Base-by-base conservation (phyloP, 2,888 invertebrate genomes). In the Spilosoma lubricipeda region DNA sequence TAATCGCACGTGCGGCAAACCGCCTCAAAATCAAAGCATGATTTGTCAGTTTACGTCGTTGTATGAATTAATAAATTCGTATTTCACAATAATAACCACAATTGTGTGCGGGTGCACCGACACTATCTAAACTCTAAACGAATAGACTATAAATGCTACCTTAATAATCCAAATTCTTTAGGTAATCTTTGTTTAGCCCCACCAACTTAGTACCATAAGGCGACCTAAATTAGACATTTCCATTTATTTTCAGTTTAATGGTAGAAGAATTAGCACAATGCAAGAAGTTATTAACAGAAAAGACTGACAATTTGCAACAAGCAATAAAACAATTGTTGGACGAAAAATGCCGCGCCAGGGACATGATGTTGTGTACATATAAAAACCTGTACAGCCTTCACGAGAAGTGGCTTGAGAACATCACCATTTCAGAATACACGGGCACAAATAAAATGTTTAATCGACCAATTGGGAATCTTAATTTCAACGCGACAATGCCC, bases 211-310 rank as follows among this genome's bases (percentile, higher is more conserved):
- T 15, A 45, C 13, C 45, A 56, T 56, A 56, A 56, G 11, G 4
- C 13, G 11, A 48, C 3, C 3, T 63, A 33, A 52, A 48, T 33
- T 27, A 52, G 20, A 68, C 13, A 23, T 9, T 45, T 45, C 4
- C 30, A 56, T 65, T 70, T 52, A 42, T 48, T 95, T 96, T 64
- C 88, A 99, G 99, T 91, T 96, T 99, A 75, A 98, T 99, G 98
- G 98, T 99, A 2, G 99, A 99, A 93, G 99, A 99, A 93, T 92
- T 99, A 81, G 98, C 98, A 0, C 96, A 97, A 83, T 98, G 98
- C 97, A 98, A 99, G 91, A 98, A 98, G 69, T 96, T 97, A 73
- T 94, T 99, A 39, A 97, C 97, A 27, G 97, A 97, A 82, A 96
- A 97, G 90, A 96, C 97, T 71, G 96, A 96, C 48, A 97, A 97